phyloP scores from a whole-genome alignment of 1,140 invertebrate species.

The Antheraea pernyi region DNA sequence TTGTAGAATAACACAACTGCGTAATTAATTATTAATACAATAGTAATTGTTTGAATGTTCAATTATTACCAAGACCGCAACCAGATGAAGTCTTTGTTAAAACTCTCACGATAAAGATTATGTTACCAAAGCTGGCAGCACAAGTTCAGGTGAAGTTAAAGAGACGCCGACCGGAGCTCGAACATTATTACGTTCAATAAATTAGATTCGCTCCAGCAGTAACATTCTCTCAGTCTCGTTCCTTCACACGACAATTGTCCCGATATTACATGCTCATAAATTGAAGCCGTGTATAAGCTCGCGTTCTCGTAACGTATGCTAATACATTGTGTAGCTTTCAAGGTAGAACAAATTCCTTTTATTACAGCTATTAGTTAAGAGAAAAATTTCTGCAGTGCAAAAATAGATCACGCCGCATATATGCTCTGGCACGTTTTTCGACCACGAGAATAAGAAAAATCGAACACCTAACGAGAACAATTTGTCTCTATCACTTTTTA shows the following conservation, averaged over 20 bases:
- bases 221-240: constrained; percentile 40
- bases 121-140: constrained; percentile 37
- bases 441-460: background rate
- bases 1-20: too few species aligned
- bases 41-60: too few species aligned
- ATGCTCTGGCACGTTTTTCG: background rate
- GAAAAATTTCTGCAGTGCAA: constrained; percentile 18
- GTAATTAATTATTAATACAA: too few species aligned
- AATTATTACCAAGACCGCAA: background rate
- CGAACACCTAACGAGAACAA: background rate
- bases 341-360: constrained; percentile 32
- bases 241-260: constrained; percentile 40
- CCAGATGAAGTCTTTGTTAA: constrained; percentile 1
- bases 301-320: constrained; percentile 33
- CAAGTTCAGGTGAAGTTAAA: constrained; percentile 32
- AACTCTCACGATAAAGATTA: constrained; percentile 38
- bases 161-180: constrained; percentile 28
- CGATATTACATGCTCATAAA: constrained; percentile 43
- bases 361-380: constrained; percentile 30
- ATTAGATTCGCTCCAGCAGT: constrained; percentile 33
- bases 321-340: constrained; percentile 31
- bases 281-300: constrained; percentile 27
- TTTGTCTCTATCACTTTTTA: too few species aligned
- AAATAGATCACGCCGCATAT: constrained; percentile 8
- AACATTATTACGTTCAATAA: constrained; percentile 47